Evolutionary conservation across 2,888 invertebrate genomes (phyloP).

Genomic region (Tuta absoluta): DNA sequence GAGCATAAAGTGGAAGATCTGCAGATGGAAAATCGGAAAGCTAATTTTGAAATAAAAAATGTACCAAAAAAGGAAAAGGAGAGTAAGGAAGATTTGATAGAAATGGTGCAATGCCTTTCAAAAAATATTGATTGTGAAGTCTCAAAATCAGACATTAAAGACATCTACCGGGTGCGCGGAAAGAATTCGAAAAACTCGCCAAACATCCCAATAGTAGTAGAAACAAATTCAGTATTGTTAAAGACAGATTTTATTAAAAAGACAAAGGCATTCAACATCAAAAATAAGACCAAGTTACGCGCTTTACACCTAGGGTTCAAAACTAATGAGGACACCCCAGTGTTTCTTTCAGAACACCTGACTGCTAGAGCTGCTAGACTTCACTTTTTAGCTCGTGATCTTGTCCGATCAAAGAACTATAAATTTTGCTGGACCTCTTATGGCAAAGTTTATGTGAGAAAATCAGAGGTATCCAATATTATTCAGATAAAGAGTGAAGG

Average conservation of each 20-base stretch:
- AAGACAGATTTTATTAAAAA: not conserved
- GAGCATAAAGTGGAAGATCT: conserved; percentile 21
- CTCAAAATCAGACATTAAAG: conserved; percentile 19
- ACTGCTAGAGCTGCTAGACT: not conserved
- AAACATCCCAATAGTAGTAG: conserved; percentile 8
- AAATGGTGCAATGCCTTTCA: conserved; percentile 18
- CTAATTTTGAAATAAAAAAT: conserved; percentile 16
- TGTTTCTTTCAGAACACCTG: not conserved
- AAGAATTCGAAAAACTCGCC: not conserved
- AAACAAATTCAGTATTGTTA: not conserved
- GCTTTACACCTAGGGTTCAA: not conserved
- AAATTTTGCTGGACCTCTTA: not conserved
- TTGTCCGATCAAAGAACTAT: not conserved
- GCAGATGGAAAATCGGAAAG: conserved; percentile 4
- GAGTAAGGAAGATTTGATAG: conserved; percentile 11
- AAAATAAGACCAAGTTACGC: not conserved
- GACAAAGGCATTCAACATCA: not conserved
- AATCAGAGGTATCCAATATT: not conserved
- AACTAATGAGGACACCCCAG: not conserved
- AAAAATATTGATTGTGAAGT: conserved; percentile 19
- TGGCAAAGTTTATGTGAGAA: not conserved
- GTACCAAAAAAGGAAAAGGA: conserved; percentile 26
- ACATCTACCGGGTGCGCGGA: conserved; percentile 22
- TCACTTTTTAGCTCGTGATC: not conserved
- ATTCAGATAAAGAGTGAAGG: not conserved